Evolutionary conservation across 2,888 invertebrate genomes (phyloP).

Genomic region (Tuberolachnus salignus): DNA sequence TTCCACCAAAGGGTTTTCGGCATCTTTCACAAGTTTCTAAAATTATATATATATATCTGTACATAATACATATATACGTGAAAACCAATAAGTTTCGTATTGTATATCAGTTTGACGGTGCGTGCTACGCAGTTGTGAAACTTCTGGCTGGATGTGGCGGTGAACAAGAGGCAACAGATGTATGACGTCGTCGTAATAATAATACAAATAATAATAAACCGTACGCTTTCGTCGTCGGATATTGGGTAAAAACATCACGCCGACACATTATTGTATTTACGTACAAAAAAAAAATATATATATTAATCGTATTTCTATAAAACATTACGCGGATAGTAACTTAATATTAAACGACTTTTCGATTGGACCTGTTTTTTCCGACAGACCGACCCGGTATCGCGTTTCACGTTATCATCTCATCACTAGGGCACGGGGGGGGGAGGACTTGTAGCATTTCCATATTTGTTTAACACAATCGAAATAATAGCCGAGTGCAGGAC

Average conservation of each 20-base stretch:
- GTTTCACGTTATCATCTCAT: too few species aligned
- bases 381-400: too few species aligned
- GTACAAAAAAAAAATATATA: too few species aligned
- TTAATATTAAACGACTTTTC: too few species aligned
- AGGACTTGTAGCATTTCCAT: too few species aligned
- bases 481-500: too few species aligned
- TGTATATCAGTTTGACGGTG: background rate
- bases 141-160: background rate
- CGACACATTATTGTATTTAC: too few species aligned
- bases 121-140: background rate
- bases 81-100: constrained; percentile 30
- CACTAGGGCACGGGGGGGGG: too few species aligned
- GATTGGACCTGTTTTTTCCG: too few species aligned
- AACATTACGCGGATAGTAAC: too few species aligned
- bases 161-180: constrained; percentile 21
- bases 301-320: too few species aligned
- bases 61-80: background rate
- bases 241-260: background rate
- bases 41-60: background rate
- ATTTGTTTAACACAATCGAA: too few species aligned
- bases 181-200: background rate
- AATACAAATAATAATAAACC: background rate
- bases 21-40: constrained; percentile 4
- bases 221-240: background rate
- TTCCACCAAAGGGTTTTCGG: background rate